Base-by-base conservation (phyloP, 1,140 invertebrate species). In the Apocrypta bakeri region DNA sequence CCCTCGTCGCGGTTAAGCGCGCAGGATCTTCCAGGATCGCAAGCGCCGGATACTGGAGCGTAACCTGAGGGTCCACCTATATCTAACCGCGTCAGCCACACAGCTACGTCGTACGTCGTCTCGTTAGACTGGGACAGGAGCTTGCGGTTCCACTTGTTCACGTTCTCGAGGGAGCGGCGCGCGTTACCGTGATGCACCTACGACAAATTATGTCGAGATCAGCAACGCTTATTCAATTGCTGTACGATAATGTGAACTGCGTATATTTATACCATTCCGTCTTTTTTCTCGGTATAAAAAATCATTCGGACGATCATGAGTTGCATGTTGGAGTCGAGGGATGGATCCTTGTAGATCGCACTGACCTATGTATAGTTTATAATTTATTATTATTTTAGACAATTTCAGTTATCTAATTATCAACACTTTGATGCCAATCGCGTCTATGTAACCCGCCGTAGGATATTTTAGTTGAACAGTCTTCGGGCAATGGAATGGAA, bases 1-100 rank as follows among this genome's bases (percentile, higher is more conserved):
- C 96, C 96, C 88, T 97, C 96, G 86, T 97, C 96, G 48, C 94
- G 93, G 88, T 95, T 95, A 11, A 96, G 92, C 2, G 96, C 95
- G 79, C 96, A 96, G n/a, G 95, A 96, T 12, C 96, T 88, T 14
- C 93, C 90, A 0, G 94, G 93, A 84, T 96, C 94, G 88, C 96
- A 97, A 61, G 94, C 94, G 0, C 96, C 96, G 0, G 94, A 94
- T 1, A 97, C 95, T 1, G 96, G 96, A 1, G 96, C 96, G 88
- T 96, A 97, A 4, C 96, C 96, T 75, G 96, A 96, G 0, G 96
- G 96, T 6, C 95, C 95, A 1, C 96, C 96, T 1, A 97, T 93
- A 77, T 95, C 94, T 17, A 94, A 91, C 56, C 95, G 92, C 0
- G 96, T 97, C 76, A 97, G 86, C 94, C 95, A 96, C 27, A 97